phyloP scores from a whole-genome alignment of 2,113 vertebrate genomes.

The Scortum barcoo region DNA sequence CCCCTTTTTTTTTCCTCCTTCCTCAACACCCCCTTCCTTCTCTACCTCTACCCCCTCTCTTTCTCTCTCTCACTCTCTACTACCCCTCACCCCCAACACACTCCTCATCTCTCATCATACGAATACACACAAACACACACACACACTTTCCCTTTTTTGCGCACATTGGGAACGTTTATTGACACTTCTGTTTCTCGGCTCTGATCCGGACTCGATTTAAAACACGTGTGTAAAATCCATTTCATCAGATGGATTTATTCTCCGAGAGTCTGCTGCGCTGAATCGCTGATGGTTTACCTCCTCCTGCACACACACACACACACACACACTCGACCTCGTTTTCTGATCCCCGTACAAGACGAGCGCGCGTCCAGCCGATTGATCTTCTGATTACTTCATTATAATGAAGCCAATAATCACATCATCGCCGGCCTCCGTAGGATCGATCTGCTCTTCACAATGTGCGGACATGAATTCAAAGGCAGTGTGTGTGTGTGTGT shows the following conservation, averaged over 20 bases:
- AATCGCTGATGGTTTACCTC: background rate
- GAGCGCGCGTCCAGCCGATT: conserved; percentile 73
- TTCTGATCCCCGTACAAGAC: conserved; percentile 58
- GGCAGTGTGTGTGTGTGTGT: too few species aligned
- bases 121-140: conserved; percentile 17
- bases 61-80: too few species aligned
- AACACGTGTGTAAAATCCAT: background rate
- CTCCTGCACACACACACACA: background rate
- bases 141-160: background rate
- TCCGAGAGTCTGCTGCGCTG: background rate
- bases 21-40: background rate
- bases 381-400: conserved; percentile 86
- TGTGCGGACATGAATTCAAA: conserved; percentile 72
- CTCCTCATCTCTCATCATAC: too few species aligned
- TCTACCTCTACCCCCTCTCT: too few species aligned
- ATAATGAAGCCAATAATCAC: conserved; percentile 86
- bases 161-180: background rate
- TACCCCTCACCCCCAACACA: conserved; percentile 54
- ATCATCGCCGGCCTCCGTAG: conserved; percentile 71
- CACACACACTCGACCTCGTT: background rate
- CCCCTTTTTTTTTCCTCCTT: conserved; percentile 30
- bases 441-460: conserved; percentile 79
- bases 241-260: background rate
- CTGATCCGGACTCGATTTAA: background rate
- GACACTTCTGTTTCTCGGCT: background rate